A percentile compares a stretch with the other conserved stretches of the same genome.
These are phyloP conservation scores for Budorcas taxicolor DNA, from an alignment of 2,113 vertebrate genomes.

Conservation along the genomic window DNA sequence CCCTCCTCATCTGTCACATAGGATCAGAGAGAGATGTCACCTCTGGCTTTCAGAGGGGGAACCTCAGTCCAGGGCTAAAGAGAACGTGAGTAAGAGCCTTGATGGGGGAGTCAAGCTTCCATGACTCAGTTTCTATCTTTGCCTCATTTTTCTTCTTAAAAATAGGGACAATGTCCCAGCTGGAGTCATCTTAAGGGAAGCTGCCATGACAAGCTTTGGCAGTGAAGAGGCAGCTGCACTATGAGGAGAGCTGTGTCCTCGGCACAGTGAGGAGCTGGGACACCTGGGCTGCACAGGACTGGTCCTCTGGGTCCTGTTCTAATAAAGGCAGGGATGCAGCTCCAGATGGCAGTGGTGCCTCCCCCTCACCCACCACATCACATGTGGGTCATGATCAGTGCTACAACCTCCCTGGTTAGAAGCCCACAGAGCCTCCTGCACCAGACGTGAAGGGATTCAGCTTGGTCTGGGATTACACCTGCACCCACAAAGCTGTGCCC, in stretches of 20 bases:
- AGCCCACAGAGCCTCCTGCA: background rate
- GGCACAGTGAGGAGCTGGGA: background rate
- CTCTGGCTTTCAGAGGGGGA: background rate
- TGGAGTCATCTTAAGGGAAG: background rate
- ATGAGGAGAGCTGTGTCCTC: background rate
- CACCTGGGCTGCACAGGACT: background rate
- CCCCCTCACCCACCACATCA: background rate
- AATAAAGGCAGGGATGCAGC: background rate
- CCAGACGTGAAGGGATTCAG: background rate
- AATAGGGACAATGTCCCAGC: background rate
- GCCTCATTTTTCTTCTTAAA: background rate
- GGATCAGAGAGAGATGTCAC: background rate
- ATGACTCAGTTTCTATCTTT: background rate
- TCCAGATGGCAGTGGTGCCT: background rate
- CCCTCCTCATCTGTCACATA: background rate
- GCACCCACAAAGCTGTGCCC: background rate
- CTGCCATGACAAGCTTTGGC: background rate
- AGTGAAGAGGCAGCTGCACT: background rate
- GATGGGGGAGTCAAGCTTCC: background rate
- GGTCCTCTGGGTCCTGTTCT: background rate
- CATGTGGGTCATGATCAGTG: rapidly evolving
- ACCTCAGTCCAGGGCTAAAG: background rate
- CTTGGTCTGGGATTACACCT: background rate
- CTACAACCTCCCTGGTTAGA: background rate
- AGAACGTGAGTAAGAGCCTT: background rate